These are phyloP conservation scores for Monoplex corrugatus DNA, from an alignment of 2,888 invertebrate species.

Conservation along the genomic window DNA sequence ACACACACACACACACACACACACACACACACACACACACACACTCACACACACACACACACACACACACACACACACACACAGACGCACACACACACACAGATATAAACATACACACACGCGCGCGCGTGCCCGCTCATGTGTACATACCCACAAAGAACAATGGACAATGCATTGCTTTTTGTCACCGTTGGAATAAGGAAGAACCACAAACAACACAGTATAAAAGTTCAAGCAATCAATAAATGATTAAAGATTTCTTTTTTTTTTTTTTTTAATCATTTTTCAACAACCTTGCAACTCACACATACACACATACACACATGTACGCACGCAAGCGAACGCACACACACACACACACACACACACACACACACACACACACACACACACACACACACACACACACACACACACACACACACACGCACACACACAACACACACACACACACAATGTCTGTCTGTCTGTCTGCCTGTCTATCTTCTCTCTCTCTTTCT, in stretches of 20 bases:
- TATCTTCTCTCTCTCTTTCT: too few relatives aligned
- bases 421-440: neutral
- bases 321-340: neutral
- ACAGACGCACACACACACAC: neutral
- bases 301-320: neutral
- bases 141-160: too few relatives aligned
- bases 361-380: neutral
- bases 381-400: constrained; percentile 37
- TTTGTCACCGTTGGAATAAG: too few relatives aligned
- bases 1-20: neutral
- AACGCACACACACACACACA: constrained; percentile 19
- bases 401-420: constrained; percentile 4
- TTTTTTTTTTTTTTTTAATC: too few relatives aligned
- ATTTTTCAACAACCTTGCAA: too few relatives aligned
- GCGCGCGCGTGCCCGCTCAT: too few relatives aligned
- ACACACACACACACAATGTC: too few relatives aligned
- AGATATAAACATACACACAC: neutral
- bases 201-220: too few relatives aligned
- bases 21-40: constrained; percentile 2
- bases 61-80: constrained; percentile 31
- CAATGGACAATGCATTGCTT: too few relatives aligned
- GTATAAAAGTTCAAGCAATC: too few relatives aligned
- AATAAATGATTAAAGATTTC: too few relatives aligned
- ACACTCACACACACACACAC: constrained; percentile 30
- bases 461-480: too few relatives aligned